Evolutionary conservation across 2,797 vertebrate genomes (phyloP).

Genomic region (Fistularia tabacaria): DNA sequence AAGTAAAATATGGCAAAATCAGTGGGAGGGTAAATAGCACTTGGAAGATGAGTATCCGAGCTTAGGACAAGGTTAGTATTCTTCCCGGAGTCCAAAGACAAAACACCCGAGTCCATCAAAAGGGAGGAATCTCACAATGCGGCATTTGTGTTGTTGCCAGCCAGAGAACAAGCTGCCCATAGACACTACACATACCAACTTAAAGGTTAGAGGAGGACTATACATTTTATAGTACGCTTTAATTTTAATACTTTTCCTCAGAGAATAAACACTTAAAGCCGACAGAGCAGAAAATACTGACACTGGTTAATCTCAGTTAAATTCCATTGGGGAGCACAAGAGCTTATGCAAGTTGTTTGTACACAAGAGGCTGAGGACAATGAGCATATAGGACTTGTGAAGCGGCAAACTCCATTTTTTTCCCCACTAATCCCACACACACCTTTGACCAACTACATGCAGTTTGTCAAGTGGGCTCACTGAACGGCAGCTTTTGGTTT

Average conservation of each 20-base stretch:
- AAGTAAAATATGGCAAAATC: conserved; percentile 8
- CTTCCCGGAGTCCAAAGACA: conserved; percentile 55
- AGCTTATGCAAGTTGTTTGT: conserved; percentile 21
- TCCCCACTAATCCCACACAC: conserved; percentile 27
- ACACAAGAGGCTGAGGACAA: conserved; percentile 15
- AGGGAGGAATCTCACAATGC: conserved; percentile 66
- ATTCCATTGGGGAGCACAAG: conserved; percentile 19
- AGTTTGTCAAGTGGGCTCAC: conserved; percentile 8
- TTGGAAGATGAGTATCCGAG: conserved; percentile 52
- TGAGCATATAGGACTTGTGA: conserved; percentile 8
- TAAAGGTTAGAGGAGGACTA: conserved; percentile 36
- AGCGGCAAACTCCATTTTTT: conserved; percentile 5
- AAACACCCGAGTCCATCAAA: conserved; percentile 60
- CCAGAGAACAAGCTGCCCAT: conserved; percentile 60
- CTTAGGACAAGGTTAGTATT: conserved; percentile 69
- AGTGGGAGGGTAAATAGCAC: conserved; percentile 44
- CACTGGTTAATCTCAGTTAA: conserved; percentile 25
- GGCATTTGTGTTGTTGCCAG: conserved; percentile 61
- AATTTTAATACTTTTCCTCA: neutral
- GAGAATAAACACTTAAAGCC: conserved; percentile 19
- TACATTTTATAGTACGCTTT: neutral
- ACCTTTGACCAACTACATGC: conserved; percentile 3
- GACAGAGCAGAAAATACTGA: conserved; percentile 16
- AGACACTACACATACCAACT: conserved; percentile 39
- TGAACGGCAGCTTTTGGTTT: neutral